Evolutionary conservation across 2,113 vertebrate species (phyloP).

Genomic region (Elephantulus edwardii): DNA sequence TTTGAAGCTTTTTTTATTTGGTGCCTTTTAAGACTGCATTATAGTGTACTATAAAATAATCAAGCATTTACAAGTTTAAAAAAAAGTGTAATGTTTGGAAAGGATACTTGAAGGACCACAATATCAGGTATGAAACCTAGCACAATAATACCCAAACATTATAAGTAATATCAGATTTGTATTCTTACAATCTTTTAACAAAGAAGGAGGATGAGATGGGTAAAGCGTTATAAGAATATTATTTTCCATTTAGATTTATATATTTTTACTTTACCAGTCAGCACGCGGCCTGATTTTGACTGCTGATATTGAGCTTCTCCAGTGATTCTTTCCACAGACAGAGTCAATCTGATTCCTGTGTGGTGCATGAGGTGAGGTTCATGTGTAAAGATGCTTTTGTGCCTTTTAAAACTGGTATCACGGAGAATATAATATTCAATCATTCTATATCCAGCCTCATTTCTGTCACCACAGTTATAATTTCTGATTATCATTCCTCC

Average conservation of each 20-base stretch:
- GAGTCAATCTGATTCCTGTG: too few relatives aligned
- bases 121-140: neutral
- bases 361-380: too few relatives aligned
- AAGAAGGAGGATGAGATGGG: accelerated
- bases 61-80: too few relatives aligned
- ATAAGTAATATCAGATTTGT: neutral
- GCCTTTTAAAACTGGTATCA: too few relatives aligned
- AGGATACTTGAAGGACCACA: neutral
- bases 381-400: too few relatives aligned
- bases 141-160: neutral
- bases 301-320: too few relatives aligned
- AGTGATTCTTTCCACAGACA: too few relatives aligned
- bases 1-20: neutral
- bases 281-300: too few relatives aligned
- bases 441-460: too few relatives aligned
- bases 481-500: too few relatives aligned
- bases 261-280: neutral
- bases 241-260: neutral
- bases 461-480: too few relatives aligned
- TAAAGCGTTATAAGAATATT: neutral
- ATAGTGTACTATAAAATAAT: neutral
- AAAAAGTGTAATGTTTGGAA: neutral
- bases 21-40: neutral
- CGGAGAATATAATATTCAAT: too few relatives aligned
- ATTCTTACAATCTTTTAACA: neutral